Base-by-base conservation (phyloP, 2,113 vertebrate species). In the Cariama cristata region DNA sequence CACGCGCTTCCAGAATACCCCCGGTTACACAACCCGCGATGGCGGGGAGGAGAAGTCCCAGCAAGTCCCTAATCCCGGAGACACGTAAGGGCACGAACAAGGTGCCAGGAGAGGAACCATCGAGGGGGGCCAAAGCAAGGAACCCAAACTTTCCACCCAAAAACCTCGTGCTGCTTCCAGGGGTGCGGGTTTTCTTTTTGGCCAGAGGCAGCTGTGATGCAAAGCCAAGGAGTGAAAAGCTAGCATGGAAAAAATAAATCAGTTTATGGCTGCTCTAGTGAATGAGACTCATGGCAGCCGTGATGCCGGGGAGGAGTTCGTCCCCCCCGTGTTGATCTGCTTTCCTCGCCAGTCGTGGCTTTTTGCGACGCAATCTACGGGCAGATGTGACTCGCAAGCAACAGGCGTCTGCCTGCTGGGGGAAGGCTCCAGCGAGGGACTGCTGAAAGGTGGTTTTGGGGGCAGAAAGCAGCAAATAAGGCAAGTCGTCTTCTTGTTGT, bases 1-100 rank as follows among this genome's bases (percentile, higher is more conserved):
- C 22, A 2, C 1, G 1, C 21, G 0, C 0, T 24, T 30, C 17
- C 52, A 33, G 32, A 24, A 4, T 0, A 2, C 14, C 56, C 8
- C 3, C 4, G 3, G 23, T 49, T 40, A 14, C 2, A 1, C 35
- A 53, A 64, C 30, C 18, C 1, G 2, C 0, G 2, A 2, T 1
- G 10, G 8, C 3, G 10, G 16, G 55, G 23, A 73, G 60, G 47
- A 86, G 47, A 28, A 74, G 12, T 14, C 52, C 67, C 56, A 32
- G 50, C 24, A 1, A 49, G 12, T 71, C 55, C 77, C 38, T 28
- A 6, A 72, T 58, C 50, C 92, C 4, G 2, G 59, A 26, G 60
- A 12, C 55, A 35, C 0, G 2, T 47, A 6, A 53, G 75, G 75
- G 47, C 64, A 19, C 0, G 2, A 21, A 5, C 10, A 40, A 22